Conservation (phyloP, 2,888 invertebrate species). For the Synergus itoensis region DNA sequence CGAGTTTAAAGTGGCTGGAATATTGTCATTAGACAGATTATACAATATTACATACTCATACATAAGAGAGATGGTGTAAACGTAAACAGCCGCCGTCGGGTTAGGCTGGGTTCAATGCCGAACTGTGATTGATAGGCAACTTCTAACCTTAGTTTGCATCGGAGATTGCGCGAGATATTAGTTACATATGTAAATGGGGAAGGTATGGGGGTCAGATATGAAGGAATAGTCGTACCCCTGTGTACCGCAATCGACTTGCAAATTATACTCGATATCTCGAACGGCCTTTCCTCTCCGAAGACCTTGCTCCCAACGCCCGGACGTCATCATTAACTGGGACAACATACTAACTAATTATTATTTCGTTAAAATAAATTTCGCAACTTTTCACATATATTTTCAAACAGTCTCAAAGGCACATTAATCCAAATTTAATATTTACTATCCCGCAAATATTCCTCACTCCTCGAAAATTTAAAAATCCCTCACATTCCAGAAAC, state of each 20-base stretch:
- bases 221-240: constrained; percentile 53
- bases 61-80: background rate
- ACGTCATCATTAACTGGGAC: constrained; percentile 11
- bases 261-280: constrained; percentile 64
- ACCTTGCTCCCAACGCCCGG: constrained; percentile 10
- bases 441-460: too few species aligned
- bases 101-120: constrained; percentile 72
- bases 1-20: constrained; percentile 46
- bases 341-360: constrained; percentile 10
- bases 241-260: constrained; percentile 65
- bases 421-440: too few species aligned
- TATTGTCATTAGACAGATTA: constrained; percentile 46
- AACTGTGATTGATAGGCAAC: constrained; percentile 74
- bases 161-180: constrained; percentile 66
- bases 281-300: constrained; percentile 46
- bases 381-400: background rate
- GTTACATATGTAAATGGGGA: constrained; percentile 66
- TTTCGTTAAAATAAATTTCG: background rate
- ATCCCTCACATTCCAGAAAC: constrained; percentile 3
- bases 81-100: constrained; percentile 52
- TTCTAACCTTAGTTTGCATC: constrained; percentile 74
- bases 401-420: background rate
- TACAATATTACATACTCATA: background rate
- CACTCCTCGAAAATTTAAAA: background rate
- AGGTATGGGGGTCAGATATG: constrained; percentile 57